These are phyloP conservation scores for Myotis findleyi DNA, from an alignment of 2,797 vertebrate genomes.

Conservation along the genomic window DNA sequence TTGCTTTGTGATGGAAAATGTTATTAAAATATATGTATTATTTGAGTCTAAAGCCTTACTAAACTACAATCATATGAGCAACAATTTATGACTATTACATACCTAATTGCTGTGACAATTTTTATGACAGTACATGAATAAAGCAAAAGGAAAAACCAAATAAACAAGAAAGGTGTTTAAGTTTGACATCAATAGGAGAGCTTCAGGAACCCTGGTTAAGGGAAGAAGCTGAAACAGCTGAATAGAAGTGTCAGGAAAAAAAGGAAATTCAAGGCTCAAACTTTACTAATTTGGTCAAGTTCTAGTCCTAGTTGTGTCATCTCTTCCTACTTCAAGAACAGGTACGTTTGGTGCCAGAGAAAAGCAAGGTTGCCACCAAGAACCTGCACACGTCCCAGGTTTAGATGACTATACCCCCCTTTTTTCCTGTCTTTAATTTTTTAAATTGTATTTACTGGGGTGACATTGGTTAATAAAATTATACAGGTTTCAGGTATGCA, in stretches of 20 bases:
- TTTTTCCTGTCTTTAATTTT: not conserved
- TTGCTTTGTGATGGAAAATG: constrained; percentile 11
- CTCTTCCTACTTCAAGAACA: not conserved
- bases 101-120: not conserved
- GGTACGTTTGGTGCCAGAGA: not conserved
- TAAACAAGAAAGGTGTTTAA: not conserved
- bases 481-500: not conserved
- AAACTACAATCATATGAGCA: not conserved
- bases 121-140: not conserved
- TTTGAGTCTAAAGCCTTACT: not conserved
- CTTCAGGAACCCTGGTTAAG: not conserved
- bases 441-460: not conserved
- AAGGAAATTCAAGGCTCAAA: not conserved
- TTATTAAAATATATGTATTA: not conserved
- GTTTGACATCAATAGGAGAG: accelerated
- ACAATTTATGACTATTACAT: not conserved
- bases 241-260: not conserved
- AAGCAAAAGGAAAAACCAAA: not conserved
- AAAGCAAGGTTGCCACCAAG: not conserved
- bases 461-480: not conserved
- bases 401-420: not conserved
- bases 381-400: not conserved
- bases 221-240: not conserved
- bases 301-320: accelerated
- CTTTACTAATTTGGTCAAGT: not conserved